Percentiles rank a stretch among this genome's conserved stretches.
These are phyloP conservation scores for Ostrea edulis DNA, from an alignment of 1,140 invertebrate genomes.

Conservation along the genomic window DNA sequence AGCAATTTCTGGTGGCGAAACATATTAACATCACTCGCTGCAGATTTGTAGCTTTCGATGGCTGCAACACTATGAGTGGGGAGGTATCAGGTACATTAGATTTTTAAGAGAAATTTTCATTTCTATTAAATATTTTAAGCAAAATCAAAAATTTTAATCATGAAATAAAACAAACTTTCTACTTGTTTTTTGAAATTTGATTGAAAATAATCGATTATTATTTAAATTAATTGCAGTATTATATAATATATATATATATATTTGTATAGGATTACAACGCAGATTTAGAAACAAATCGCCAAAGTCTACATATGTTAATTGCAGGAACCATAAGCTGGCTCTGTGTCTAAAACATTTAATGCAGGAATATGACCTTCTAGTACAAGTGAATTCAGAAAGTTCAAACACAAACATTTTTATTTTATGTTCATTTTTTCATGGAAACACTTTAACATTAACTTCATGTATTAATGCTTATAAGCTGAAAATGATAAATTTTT, in stretches of 20 bases:
- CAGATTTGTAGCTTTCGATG: conserved; percentile 52
- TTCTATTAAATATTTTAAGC: background rate
- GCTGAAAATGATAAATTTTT: no score
- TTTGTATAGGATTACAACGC: conserved; percentile 50
- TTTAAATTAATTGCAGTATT: background rate
- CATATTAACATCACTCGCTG: conserved; percentile 3
- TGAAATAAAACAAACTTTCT: background rate
- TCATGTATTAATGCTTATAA: no score
- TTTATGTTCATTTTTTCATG: no score
- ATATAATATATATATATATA: background rate
- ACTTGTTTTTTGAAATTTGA: background rate
- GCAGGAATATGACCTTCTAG: conserved; percentile 28
- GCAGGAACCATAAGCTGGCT: conserved; percentile 52
- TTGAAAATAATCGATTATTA: background rate
- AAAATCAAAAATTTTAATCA: background rate
- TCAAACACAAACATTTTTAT: no score
- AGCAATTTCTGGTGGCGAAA: conserved; percentile 21
- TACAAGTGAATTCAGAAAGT: no score
- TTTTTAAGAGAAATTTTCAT: background rate
- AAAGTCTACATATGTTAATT: conserved; percentile 48
- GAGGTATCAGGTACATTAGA: conserved; percentile 40
- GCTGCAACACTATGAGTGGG: conserved; percentile 56
- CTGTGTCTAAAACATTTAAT: conserved; percentile 51
- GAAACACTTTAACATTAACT: no score
- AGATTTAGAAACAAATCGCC: conserved; percentile 40